phyloP scores from a whole-genome alignment of 2,888 invertebrate species.

The Lamellibrachia satsuma region DNA sequence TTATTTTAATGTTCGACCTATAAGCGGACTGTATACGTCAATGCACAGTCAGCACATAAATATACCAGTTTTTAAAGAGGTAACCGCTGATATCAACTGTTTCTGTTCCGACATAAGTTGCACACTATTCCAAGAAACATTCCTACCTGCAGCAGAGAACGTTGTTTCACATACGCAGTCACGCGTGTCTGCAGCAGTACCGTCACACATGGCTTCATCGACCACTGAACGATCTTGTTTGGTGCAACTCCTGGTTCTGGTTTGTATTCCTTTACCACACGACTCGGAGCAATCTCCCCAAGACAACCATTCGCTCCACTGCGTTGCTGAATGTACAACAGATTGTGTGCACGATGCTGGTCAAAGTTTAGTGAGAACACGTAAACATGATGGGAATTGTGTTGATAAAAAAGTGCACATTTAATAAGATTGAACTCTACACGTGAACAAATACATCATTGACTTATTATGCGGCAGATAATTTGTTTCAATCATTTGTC shows the following conservation, averaged over 20 bases:
- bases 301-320: not conserved
- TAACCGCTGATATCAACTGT: too few species aligned
- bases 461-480: too few species aligned
- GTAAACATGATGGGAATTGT: not conserved
- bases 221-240: not conserved
- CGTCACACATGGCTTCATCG: not conserved
- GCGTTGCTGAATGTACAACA: not conserved
- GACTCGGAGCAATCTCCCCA: slow-evolving; percentile 3
- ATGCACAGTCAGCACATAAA: too few species aligned
- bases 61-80: too few species aligned
- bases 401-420: too few species aligned
- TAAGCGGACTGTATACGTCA: too few species aligned
- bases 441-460: too few species aligned
- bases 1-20: too few species aligned
- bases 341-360: not conserved
- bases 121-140: not conserved
- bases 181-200: not conserved
- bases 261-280: not conserved
- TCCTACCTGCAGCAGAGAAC: not conserved
- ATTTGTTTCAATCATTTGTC: too few species aligned
- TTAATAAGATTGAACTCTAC: too few species aligned
- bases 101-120: not conserved
- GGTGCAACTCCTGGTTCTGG: not conserved
- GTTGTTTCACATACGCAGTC: not conserved
- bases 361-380: not conserved